Percentiles rank a stretch among this genome's conserved stretches.
Conservation (phyloP, 2,113 vertebrate species). For the Xiphias gladius region DNA sequence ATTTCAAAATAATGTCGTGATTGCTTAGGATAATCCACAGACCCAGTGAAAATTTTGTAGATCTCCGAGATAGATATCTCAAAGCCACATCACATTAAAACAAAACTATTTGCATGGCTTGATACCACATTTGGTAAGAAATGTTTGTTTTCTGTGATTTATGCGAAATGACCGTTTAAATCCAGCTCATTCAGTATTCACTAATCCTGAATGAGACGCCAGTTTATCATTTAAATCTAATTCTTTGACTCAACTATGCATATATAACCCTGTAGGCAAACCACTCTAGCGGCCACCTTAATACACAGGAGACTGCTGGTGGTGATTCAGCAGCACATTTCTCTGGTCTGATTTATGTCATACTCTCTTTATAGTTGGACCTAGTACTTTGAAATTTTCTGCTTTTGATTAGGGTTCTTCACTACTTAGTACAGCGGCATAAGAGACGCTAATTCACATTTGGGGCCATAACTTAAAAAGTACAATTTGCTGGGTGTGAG, state of each 20-base stretch:
- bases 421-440: not conserved
- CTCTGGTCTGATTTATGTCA: conserved; percentile 2
- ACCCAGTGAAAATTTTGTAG: too few species aligned
- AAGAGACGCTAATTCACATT: conserved; percentile 29
- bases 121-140: not conserved
- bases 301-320: not conserved
- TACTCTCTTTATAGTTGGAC: not conserved
- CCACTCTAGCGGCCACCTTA: not conserved
- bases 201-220: not conserved
- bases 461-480: conserved; percentile 21
- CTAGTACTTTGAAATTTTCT: conserved; percentile 3
- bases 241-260: not conserved
- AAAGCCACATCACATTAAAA: not conserved
- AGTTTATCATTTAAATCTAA: not conserved
- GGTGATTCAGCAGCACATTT: not conserved
- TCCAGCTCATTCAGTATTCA: not conserved
- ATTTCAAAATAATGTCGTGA: not conserved
- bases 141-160: too few species aligned
- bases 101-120: not conserved
- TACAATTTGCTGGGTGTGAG: conserved; percentile 44
- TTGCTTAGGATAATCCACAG: not conserved
- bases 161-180: too few species aligned
- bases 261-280: not conserved
- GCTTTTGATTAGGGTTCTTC: not conserved
- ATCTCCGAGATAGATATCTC: not conserved